A percentile compares a stretch with the other conserved stretches of the same genome.
phyloP scores from a whole-genome alignment of 2,888 invertebrate species.

The Melanostoma mellinum region DNA sequence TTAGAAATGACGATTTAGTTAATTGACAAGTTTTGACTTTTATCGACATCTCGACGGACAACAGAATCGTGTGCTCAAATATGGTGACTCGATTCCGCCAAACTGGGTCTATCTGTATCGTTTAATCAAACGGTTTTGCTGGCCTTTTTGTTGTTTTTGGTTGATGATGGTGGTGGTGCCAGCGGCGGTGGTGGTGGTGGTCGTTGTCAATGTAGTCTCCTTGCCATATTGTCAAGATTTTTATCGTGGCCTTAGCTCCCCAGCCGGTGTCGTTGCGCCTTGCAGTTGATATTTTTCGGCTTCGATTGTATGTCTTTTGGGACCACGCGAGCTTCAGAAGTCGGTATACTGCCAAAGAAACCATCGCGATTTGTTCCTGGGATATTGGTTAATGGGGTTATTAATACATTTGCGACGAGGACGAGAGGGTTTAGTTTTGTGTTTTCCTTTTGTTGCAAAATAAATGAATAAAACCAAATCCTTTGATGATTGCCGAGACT shows the following conservation, averaged over 20 bases:
- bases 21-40: constrained; percentile 74
- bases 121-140: constrained; percentile 67
- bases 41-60: constrained; percentile 73
- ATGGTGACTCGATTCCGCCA: constrained; percentile 67
- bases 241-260: constrained; percentile 55
- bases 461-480: constrained; percentile 8
- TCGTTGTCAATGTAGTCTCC: constrained; percentile 56
- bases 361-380: constrained; percentile 64
- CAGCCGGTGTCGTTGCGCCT: constrained; percentile 33
- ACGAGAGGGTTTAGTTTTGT: constrained; percentile 4
- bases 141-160: constrained; percentile 37
- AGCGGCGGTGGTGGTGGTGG: constrained; percentile 23
- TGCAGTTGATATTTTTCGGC: constrained; percentile 62
- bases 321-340: constrained; percentile 30
- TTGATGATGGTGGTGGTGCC: background rate
- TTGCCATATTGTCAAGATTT: constrained; percentile 67
- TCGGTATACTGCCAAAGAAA: constrained; percentile 29
- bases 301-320: constrained; percentile 64
- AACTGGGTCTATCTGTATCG: constrained; percentile 69
- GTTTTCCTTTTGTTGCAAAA: background rate
- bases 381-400: constrained; percentile 72
- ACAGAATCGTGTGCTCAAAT: constrained; percentile 72
- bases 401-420: constrained; percentile 64
- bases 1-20: constrained; percentile 73
- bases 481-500: constrained; percentile 55